Conservation (phyloP, 2,113 vertebrate genomes). For the Pleuronectes platessa region DNA sequence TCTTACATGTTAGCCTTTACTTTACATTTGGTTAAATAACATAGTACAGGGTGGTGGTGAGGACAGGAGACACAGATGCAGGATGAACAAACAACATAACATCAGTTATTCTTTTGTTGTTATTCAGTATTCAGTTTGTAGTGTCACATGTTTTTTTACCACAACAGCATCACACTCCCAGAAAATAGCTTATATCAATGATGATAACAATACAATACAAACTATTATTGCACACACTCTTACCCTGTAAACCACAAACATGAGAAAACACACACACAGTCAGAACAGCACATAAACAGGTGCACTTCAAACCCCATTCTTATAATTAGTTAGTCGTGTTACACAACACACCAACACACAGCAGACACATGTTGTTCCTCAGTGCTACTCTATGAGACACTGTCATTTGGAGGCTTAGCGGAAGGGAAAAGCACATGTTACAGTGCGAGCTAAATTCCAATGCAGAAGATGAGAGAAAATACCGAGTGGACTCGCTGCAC, state of each 20-base stretch:
- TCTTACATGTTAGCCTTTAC: no score
- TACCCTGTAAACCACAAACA: neutral
- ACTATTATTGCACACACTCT: neutral
- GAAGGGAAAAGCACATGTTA: conserved; percentile 44
- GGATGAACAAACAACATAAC: no score
- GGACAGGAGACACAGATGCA: no score
- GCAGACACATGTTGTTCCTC: conserved; percentile 1
- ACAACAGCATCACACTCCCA: no score
- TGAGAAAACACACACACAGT: neutral
- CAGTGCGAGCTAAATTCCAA: conserved; percentile 41
- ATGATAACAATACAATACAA: neutral
- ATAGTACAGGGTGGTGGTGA: no score
- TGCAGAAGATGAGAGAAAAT: conserved; percentile 28
- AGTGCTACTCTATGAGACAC: conserved; percentile 9
- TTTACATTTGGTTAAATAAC: no score
- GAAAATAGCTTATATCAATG: no score
- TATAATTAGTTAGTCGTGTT: neutral
- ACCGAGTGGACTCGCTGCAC: neutral
- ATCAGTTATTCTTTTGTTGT: no score
- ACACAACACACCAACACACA: conserved; percentile 15
- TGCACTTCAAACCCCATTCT: conserved; percentile 23
- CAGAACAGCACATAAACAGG: neutral
- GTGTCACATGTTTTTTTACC: no score
- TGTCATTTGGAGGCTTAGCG: conserved; percentile 59
- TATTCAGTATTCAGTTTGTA: no score